These are phyloP conservation scores for Petrocephalus microphthalmus DNA, from an alignment of 2,113 vertebrate genomes.

Conservation along the genomic window DNA sequence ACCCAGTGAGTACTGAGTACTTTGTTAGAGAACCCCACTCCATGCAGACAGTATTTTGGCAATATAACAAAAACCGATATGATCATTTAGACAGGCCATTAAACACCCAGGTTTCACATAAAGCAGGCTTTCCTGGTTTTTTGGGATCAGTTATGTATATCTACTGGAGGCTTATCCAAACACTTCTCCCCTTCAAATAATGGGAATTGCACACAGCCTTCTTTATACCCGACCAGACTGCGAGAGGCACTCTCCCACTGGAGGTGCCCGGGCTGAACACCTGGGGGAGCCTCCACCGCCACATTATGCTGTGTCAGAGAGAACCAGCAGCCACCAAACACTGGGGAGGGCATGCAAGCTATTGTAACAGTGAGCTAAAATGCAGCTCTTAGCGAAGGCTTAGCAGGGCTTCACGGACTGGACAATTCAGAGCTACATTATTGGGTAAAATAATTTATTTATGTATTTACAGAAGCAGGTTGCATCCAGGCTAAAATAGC, in stretches of 20 bases:
- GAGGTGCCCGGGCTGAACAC: not conserved
- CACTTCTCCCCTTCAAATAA: not conserved
- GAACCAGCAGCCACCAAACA: not conserved
- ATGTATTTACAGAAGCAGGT: conserved; percentile 15
- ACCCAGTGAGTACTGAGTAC: not conserved
- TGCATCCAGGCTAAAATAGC: conserved; percentile 22
- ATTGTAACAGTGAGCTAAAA: not conserved
- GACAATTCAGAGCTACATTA: not conserved
- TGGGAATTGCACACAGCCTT: not conserved
- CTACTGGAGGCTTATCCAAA: not conserved
- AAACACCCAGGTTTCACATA: not conserved
- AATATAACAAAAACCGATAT: not conserved
- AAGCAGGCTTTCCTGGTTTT: not conserved
- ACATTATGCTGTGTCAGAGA: not conserved
- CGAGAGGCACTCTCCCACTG: not conserved
- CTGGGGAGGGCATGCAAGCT: not conserved
- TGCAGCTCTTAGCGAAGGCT: not conserved
- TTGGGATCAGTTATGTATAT: not conserved
- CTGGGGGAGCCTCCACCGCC: not conserved
- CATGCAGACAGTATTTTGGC: not conserved
- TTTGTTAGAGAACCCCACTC: not conserved
- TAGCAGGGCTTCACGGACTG: not conserved
- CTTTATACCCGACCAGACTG: not conserved
- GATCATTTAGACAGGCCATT: not conserved
- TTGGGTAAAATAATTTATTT: not conserved